These are phyloP conservation scores for Drosophila percnosoma DNA, from an alignment of 2,888 invertebrate genomes.

Conservation along the genomic window DNA sequence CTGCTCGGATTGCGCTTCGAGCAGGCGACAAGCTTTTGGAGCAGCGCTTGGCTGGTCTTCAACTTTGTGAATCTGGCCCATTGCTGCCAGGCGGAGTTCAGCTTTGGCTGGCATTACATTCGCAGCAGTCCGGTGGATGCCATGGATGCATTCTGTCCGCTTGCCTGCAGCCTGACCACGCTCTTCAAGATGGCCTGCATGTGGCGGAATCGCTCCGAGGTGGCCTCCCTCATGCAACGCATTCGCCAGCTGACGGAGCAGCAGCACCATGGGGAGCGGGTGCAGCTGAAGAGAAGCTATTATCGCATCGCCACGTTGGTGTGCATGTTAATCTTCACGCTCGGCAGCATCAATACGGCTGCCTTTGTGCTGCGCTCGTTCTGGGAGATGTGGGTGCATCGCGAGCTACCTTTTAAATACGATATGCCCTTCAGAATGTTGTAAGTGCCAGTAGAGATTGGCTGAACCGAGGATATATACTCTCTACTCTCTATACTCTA, in stretches of 20 bases:
- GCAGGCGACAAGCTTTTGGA: slow-evolving; percentile 16
- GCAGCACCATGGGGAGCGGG: slow-evolving; percentile 10
- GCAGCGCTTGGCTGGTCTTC: slow-evolving; percentile 51
- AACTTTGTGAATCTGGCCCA: slow-evolving; percentile 66
- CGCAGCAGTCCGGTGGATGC: slow-evolving; percentile 57
- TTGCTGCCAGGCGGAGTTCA: slow-evolving; percentile 69
- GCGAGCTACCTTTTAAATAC: slow-evolving; percentile 53
- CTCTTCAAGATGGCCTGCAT: slow-evolving; percentile 66
- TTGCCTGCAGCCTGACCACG: slow-evolving; percentile 68
- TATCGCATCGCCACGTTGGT: slow-evolving; percentile 50
- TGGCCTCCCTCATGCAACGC: slow-evolving; percentile 47
- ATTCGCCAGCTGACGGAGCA: slow-evolving; percentile 53
- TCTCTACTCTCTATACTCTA: background rate
- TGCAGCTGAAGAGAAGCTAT: slow-evolving; percentile 36
- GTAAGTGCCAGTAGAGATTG: slow-evolving; percentile 35
- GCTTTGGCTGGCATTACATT: slow-evolving; percentile 60
- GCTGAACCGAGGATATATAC: background rate
- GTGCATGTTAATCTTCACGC: slow-evolving; percentile 60
- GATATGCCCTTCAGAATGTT: slow-evolving; percentile 71
- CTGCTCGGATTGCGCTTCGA: slow-evolving; percentile 57
- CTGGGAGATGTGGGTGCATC: slow-evolving; percentile 62
- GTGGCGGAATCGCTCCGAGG: slow-evolving; percentile 60
- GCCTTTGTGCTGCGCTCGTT: slow-evolving; percentile 67
- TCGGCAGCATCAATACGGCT: slow-evolving; percentile 62
- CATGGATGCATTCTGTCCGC: slow-evolving; percentile 72